phyloP scores from a whole-genome alignment of 2,888 invertebrate species.

The Thereva nobilitata region DNA sequence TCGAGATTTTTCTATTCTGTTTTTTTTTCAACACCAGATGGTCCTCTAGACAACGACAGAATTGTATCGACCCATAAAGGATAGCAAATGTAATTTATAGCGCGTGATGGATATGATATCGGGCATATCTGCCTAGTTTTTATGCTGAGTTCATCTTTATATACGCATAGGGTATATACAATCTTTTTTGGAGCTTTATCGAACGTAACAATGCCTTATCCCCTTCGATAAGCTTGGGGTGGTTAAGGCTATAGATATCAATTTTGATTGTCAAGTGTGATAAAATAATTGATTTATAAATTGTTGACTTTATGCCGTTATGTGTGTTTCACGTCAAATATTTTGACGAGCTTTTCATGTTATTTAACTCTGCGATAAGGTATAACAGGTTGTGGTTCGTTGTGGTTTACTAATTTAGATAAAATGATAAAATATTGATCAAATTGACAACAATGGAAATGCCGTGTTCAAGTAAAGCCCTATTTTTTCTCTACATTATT shows the following conservation, averaged over 20 bases:
- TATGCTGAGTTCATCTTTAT: constrained; percentile 31
- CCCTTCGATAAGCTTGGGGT: constrained; percentile 11
- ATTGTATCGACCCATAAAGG: constrained; percentile 32
- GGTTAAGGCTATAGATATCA: constrained; percentile 9
- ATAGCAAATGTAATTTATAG: constrained; percentile 37
- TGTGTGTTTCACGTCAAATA: constrained; percentile 26
- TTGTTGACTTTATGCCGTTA: constrained; percentile 37
- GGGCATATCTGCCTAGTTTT: not conserved
- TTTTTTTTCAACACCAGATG: constrained; percentile 15
- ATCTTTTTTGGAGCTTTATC: constrained; percentile 12
- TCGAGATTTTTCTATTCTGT: no score
- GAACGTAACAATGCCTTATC: constrained; percentile 2
- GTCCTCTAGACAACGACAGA: constrained; percentile 23
- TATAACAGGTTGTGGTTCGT: no score
- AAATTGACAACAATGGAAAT: no score
- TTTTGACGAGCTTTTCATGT: not conserved
- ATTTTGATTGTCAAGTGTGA: constrained; percentile 32
- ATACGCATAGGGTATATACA: constrained; percentile 21
- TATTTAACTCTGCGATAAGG: no score
- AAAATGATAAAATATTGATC: no score
- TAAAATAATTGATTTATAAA: constrained; percentile 43
- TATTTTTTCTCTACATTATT: no score
- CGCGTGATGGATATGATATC: constrained; percentile 37
- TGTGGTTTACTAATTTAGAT: no score
- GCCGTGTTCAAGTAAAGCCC: no score